A percentile compares a stretch with the other conserved stretches of the same genome.
Conservation (phyloP, 2,797 vertebrate genomes). For the Sciurus carolinensis region DNA sequence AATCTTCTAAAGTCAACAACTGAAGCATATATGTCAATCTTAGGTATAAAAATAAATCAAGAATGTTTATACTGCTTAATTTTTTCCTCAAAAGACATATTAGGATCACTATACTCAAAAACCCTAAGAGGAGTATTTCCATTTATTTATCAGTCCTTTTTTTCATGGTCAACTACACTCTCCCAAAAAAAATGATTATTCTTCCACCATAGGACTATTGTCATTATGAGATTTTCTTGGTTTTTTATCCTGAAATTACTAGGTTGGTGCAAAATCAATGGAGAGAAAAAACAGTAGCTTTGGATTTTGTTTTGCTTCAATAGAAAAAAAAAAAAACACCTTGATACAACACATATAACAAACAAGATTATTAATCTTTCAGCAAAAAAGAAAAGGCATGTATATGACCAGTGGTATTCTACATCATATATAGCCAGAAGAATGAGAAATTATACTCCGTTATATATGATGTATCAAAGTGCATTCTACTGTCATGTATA, state of each 20-base stretch:
- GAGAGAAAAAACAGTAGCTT: background rate
- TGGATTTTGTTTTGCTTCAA: conserved; percentile 49
- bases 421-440: too few relatives aligned
- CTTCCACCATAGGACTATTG: background rate
- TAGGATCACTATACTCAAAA: background rate
- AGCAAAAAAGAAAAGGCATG: background rate
- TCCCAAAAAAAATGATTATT: background rate
- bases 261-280: conserved; percentile 37
- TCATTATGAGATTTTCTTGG: conserved; percentile 23
- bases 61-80: conserved; percentile 20
- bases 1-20: conserved; percentile 52
- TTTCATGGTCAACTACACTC: background rate
- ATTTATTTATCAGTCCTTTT: background rate
- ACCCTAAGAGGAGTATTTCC: background rate
- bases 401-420: too few relatives aligned
- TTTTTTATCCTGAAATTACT: conserved; percentile 54
- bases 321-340: background rate
- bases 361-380: background rate
- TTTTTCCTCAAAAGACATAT: conserved; percentile 34
- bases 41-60: conserved; percentile 51
- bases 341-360: conserved; percentile 6
- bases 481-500: too few relatives aligned
- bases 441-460: too few relatives aligned
- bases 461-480: too few relatives aligned
- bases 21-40: conserved; percentile 60